Evolutionary conservation across 2,888 invertebrate genomes (phyloP), one percentile per base, ranked within the genome.

Genomic region (Chalcis sispes): DNA sequence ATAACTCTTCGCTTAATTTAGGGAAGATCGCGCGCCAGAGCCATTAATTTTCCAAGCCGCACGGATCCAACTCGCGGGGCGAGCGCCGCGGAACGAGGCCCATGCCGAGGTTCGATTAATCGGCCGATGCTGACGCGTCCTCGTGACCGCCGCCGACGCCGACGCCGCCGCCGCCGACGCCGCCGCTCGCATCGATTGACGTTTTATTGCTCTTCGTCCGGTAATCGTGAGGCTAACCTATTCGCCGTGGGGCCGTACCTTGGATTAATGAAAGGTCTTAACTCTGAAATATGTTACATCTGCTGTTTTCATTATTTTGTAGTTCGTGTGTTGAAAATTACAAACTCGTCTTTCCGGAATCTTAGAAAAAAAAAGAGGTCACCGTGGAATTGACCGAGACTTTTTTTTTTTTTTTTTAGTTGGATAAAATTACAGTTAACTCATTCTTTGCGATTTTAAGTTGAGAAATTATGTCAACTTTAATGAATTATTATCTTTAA

Each of bases 1-100:
- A 77, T 81, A 79, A 77, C 75, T 75, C 79, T 79, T 62, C 46
- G 75, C 75, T 67, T 79, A 80, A 80, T 79, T 78, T 80, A 77
- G 72, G 67, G 75, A 74, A 75, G 76, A 78, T 67, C 64, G 73
- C 64, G 69, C 65, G 67, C 59, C 61, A 46, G 61, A 75, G 54
- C 75, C 75, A 77, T 79, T 76, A 77, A 79, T 80, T 80, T 78
- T 67, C 79, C 78, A 70, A 29, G 77, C 40, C 59, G 36, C n/a
- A n/a, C n/a, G n/a, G n/a, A n/a, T n/a, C n/a, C n/a, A n/a, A n/a
- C n/a, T n/a, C n/a, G n/a, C n/a, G n/a, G n/a, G n/a, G n/a, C n/a
- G n/a, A n/a, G n/a, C n/a, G n/a, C n/a, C n/a, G n/a, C n/a, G n/a
- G n/a, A n/a, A 54, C 8, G 46, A 18, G 54, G 13, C 18, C 8